Evolutionary conservation across 2,888 invertebrate species (phyloP), one percentile per base, ranked within the genome.

Genomic region (Agapetus fuscipes): DNA sequence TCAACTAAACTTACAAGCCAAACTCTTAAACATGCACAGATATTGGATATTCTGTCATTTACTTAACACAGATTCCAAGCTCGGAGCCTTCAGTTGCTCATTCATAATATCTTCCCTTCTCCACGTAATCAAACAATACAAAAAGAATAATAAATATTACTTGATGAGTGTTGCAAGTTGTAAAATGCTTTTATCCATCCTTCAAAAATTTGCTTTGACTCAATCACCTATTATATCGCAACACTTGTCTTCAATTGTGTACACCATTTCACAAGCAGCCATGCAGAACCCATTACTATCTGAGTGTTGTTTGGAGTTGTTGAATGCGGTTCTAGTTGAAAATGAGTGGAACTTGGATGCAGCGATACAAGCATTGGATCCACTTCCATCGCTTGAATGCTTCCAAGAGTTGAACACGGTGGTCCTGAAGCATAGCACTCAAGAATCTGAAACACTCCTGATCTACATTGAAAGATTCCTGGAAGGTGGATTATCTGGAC

Each of bases 11-110:
- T 53, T 61, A 4, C 72, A 76, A 48, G 64, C 69, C 28, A 76
- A 72, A 56, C 52, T 74, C 1, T 55, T 71, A 37, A 60, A 64
- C 10, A 60, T 82, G 26, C 69, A 78, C 51, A 66, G 73, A 1
- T 80, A 74, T 48, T 54, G 69, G 3, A 66, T 64, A 2, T 71
- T 79, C 45, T 57, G 71, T 6, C 58, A 67, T 14, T 54, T 67
- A 24, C 52, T 71, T 2, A 60, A 66, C 0, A 50, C 61, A n/a
- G 54, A 59, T 3, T 54, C 62, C 31, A 51, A 60, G 2, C 62
- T 76, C n/a, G 67, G 70, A 5, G 57, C 62, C 1, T 78, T 72
- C 48, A 53, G 80, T 10, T 62, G 75, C 26, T 67, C 73, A 49
- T 78, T 75, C 49, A 60, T 72, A 4, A 66, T 70, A 36, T 66